Evolutionary conservation across 2,888 invertebrate species (phyloP), one percentile per base, ranked within the genome.

Genomic region (Sminthurides aquaticus): DNA sequence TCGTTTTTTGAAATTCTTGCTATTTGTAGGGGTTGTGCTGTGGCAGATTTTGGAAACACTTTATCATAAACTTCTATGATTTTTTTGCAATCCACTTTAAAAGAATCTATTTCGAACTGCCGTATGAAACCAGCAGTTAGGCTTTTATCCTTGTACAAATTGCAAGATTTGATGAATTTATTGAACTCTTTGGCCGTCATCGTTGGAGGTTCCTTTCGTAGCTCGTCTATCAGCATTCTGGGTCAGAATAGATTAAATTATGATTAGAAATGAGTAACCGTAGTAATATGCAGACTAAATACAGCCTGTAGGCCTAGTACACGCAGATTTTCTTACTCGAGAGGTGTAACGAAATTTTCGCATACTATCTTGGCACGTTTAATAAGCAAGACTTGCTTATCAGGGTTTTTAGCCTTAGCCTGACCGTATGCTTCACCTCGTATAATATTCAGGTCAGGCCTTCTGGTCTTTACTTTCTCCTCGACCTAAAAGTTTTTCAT

Each of bases 341-440:
- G 52, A n/a, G 71, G 68, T 2, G 73, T 74, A 48, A 67, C 72
- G 65, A 80, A 79, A 69, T 77, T 80, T 75, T 78, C 78, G 5
- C 81, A 79, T 54, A 83, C 78, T 66, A 78, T 79, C 69, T 79
- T 79, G 3, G 82, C 82, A 66, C 83, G 77, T 62, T 79, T 77
- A 34, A 84, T 79, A 49, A 82, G 75, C 61, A 84, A 71, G 69
- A 78, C 77, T 49, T 74, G 76, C 18, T 76, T 69, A 73, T 83
- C 78, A 1, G 83, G 83, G 1, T 80, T 82, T 29, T 76, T 69
- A 8, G 82, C 77, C 64, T 75, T 76, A 67, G 79, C 82, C 72
- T 83, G 79, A 62, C 81, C 78, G n/a, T 80, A 75, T 66, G 82
- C 78, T 18, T 80, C 80, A 15, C 79, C 82, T 57, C 80, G 76